Evolutionary conservation across 2,888 invertebrate genomes (phyloP), one percentile per base, ranked within the genome.

Genomic region (Harpalus rubripes): DNA sequence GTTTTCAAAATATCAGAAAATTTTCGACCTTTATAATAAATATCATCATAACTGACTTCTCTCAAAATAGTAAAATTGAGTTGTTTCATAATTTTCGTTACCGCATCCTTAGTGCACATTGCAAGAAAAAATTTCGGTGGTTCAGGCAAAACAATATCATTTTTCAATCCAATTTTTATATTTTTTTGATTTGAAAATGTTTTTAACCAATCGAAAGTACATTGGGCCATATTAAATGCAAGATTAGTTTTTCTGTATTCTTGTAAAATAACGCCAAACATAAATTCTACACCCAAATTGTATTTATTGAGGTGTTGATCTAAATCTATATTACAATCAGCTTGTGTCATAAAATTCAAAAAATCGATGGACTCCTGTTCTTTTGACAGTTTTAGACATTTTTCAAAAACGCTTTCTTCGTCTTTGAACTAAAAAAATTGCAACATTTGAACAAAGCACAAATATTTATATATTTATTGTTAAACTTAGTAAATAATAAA

Each of bases 121-220:
- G 5, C 8, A 52, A 52, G 10, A 52, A 12, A 10, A 52, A 52
- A 52, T 52, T 52, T 52, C 2, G 44, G 44, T 2, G 44, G 44
- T 12, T 52, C 88, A 22, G 78, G 88, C 22, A 89, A 88, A 86
- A 88, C 87, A 81, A 61, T 63, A 10, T 22, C 10, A 15, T 63
- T 16, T 16, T 63, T 22, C 7, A 22, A 16, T 18, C 63, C 18
- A 52, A 52, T 52, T 52, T 52, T 52, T 8, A 52, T 52, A 32
- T 52, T 12, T 8, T 12, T 52, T 52, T 52, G 0, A 4, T 52
- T 52, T 52, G 12, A 52, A 52, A 52, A 52, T 52, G 12, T 10
- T 52, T 8, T 52, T 52, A 12, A 52, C 44, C 44, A 52, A 3
- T 52, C 44, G 6, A 52, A 52, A 52, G 12, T 2, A 2, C 8